A percentile compares a stretch with the other conserved stretches of the same genome.
These are phyloP conservation scores for Nymphalis urticae DNA, from an alignment of 2,888 invertebrate genomes.

Conservation along the genomic window DNA sequence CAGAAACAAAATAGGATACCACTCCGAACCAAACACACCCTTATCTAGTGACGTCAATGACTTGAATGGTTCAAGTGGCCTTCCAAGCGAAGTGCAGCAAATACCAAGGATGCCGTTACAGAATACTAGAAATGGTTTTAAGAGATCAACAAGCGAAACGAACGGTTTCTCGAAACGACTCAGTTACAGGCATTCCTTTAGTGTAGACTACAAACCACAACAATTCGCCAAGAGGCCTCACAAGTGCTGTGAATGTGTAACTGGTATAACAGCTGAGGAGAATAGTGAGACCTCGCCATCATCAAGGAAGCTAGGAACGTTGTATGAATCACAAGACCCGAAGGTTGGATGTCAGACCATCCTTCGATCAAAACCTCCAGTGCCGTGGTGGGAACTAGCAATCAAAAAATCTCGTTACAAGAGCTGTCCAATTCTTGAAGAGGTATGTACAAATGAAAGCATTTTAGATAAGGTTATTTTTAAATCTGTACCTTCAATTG, in stretches of 20 bases:
- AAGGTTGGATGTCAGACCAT: conserved; percentile 86
- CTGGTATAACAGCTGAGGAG: conserved; percentile 71
- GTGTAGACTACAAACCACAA: conserved; percentile 69
- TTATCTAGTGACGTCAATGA: conserved; percentile 60
- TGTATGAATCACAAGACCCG: conserved; percentile 83
- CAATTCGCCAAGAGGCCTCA: conserved; percentile 63
- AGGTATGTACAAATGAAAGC: conserved; percentile 60
- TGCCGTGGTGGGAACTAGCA: conserved; percentile 95
- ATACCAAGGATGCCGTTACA: conserved; percentile 75
- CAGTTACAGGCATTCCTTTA: conserved; percentile 77
- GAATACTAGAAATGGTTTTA: conserved; percentile 72
- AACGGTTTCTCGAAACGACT: conserved; percentile 75
- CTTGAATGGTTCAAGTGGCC: conserved; percentile 56
- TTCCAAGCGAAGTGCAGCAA: conserved; percentile 70
- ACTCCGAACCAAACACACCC: conserved; percentile 78
- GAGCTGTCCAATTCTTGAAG: conserved; percentile 90
- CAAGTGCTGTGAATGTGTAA: conserved; percentile 77
- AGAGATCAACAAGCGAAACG: conserved; percentile 74
- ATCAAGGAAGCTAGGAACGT: conserved; percentile 69
- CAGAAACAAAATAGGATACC: conserved; percentile 72
- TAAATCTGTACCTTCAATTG: too few species aligned
- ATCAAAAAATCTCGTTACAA: conserved; percentile 89
- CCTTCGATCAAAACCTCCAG: conserved; percentile 84
- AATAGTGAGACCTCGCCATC: conserved; percentile 43
- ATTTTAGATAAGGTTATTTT: neutral